Conservation (phyloP, 1,140 invertebrate genomes). For the Anthonomus grandis region DNA sequence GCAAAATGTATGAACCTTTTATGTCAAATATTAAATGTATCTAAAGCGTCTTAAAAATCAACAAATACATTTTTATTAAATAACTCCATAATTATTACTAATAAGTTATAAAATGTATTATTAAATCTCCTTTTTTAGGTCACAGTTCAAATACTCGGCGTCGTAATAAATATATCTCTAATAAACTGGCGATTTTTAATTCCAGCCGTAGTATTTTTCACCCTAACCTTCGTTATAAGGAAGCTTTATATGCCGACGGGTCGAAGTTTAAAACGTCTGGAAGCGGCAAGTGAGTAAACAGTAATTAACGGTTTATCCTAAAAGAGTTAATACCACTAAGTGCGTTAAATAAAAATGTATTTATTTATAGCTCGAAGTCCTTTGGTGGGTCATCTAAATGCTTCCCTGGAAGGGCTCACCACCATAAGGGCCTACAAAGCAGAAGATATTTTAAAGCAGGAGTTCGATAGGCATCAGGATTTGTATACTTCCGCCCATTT, state of each 20-base stretch:
- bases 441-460: slow-evolving; percentile 71
- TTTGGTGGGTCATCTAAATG: slow-evolving; percentile 83
- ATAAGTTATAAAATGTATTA: no score
- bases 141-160: slow-evolving; percentile 13
- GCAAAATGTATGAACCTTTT: no score
- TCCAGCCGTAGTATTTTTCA: slow-evolving; percentile 52
- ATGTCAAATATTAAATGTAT: background rate
- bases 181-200: slow-evolving; percentile 33
- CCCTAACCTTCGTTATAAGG: slow-evolving; percentile 55
- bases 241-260: slow-evolving; percentile 61
- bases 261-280: slow-evolving; percentile 62
- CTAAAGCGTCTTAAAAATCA: background rate
- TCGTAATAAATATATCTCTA: slow-evolving; percentile 26
- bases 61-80: no score
- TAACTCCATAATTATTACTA: no score
- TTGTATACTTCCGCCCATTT: slow-evolving; percentile 66
- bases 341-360: background rate
- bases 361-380: slow-evolving; percentile 58
- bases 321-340: no score
- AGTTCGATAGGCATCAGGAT: slow-evolving; percentile 80
- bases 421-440: slow-evolving; percentile 85
- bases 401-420: slow-evolving; percentile 82
- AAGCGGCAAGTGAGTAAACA: slow-evolving; percentile 57
- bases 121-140: slow-evolving; percentile 14
- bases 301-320: no score